Evolutionary conservation across 2,797 vertebrate genomes (phyloP).

Genomic region (Chelmon rostratus): DNA sequence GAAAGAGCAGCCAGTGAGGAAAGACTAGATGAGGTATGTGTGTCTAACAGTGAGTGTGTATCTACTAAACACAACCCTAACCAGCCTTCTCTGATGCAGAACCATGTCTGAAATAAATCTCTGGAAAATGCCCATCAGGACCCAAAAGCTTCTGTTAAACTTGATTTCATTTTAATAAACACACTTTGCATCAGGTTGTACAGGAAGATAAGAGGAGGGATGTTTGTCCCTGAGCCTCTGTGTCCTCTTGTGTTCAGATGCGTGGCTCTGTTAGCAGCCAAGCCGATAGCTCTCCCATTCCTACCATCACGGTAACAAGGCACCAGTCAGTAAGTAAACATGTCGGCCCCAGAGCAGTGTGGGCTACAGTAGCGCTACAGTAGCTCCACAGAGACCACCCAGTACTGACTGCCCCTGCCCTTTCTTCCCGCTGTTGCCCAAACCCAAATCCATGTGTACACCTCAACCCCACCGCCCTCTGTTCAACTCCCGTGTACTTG

Average conservation of each 20-base stretch:
- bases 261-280: slow-evolving; percentile 82
- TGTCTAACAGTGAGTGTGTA: not conserved
- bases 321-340: slow-evolving; percentile 87
- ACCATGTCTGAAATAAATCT: slow-evolving; percentile 25
- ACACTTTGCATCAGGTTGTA: slow-evolving; percentile 34
- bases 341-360: slow-evolving; percentile 69
- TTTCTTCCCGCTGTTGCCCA: slow-evolving; percentile 37
- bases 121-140: slow-evolving; percentile 24
- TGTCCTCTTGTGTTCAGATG: slow-evolving; percentile 89
- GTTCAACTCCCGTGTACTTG: slow-evolving; percentile 68
- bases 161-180: slow-evolving; percentile 21
- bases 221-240: slow-evolving; percentile 79
- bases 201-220: slow-evolving; percentile 44
- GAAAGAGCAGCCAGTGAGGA: slow-evolving; percentile 88
- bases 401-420: slow-evolving; percentile 54
- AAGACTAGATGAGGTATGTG: slow-evolving; percentile 90
- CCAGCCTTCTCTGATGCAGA: slow-evolving; percentile 29
- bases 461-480: slow-evolving; percentile 66
- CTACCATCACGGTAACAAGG: slow-evolving; percentile 86
- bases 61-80: slow-evolving; percentile 14
- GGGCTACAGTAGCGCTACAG: slow-evolving; percentile 52
- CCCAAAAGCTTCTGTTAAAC: not conserved
- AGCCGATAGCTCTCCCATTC: slow-evolving; percentile 84
- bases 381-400: slow-evolving; percentile 61
- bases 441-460: slow-evolving; percentile 63